Evolutionary conservation across 2,888 invertebrate genomes (phyloP).

Genomic region (Parnassius apollo): DNA sequence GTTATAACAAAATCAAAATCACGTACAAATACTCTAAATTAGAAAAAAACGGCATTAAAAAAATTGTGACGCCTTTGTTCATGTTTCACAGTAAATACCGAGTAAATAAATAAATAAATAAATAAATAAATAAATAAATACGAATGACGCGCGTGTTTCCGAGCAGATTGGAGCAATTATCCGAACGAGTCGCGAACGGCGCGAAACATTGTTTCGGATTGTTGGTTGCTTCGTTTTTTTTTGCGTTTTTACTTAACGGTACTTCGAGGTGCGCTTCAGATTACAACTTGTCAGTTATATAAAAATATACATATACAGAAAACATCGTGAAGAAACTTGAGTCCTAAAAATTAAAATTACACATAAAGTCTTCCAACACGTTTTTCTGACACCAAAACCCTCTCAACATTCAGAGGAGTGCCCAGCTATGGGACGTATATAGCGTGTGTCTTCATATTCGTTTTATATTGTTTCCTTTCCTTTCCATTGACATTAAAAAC

Average conservation of each 20-base stretch:
- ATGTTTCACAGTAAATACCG: slow-evolving; percentile 71
- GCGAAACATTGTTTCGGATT: slow-evolving; percentile 45
- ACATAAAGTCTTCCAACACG: too few relatives aligned
- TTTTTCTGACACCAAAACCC: too few relatives aligned
- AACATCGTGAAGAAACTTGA: too few relatives aligned
- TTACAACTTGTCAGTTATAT: not conserved
- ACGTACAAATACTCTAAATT: slow-evolving; percentile 6
- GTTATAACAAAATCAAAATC: not conserved
- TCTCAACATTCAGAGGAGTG: too few relatives aligned
- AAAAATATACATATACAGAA: too few relatives aligned
- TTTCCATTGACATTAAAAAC: too few relatives aligned
- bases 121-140: slow-evolving; percentile 80
- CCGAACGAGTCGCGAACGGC: slow-evolving; percentile 28
- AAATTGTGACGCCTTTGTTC: slow-evolving; percentile 47
- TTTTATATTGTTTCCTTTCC: too few relatives aligned
- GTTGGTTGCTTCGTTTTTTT: slow-evolving; percentile 38
- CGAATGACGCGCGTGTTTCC: slow-evolving; percentile 64
- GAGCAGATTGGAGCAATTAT: slow-evolving; percentile 73
- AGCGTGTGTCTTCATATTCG: too few relatives aligned
- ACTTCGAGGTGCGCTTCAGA: slow-evolving; percentile 6
- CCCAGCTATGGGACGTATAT: too few relatives aligned
- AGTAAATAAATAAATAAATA: slow-evolving; percentile 77
- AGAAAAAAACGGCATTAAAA: slow-evolving; percentile 27
- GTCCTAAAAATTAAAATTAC: too few relatives aligned
- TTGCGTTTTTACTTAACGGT: slow-evolving; percentile 18